Evolutionary conservation across 2,113 vertebrate genomes (phyloP), one percentile per base, ranked within the genome.

Genomic region (Sigmodon hispidus): DNA sequence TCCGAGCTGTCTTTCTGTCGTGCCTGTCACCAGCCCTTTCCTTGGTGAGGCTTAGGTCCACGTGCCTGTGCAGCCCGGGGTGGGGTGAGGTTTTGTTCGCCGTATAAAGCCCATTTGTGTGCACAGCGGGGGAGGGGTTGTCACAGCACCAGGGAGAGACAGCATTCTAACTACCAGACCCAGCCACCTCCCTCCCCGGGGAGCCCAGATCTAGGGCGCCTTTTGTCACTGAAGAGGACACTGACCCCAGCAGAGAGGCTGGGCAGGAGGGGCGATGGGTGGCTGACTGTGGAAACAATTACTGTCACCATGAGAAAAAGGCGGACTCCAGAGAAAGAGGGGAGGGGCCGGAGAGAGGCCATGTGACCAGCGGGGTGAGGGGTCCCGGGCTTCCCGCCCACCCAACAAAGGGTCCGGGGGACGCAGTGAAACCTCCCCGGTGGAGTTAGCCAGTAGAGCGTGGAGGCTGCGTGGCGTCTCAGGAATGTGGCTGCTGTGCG

Each of bases 41-140:
- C 96, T 94, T 76, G 43, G 91, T 85, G 94, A 94, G 95, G 96
- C 93, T 86, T 36, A 77, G 90, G 87, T 93, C 97, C 97, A 97
- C 96, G 95, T 96, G 97, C 95, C 90, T 96, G 69, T 67, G 95
- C 70, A 94, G 88, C 88, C 77, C 40, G 79, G 89, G 61, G 72
- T 43, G 43, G 83, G 69, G 72, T 80, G 80, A 17, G 81, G 91
- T 88, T 92, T 94, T 96, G 97, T 97, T 96, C 93, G 95, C 92
- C 50, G 93, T 52, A 97, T 97, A 97, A 98, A 97, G 97, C 96
- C 85, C 96, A 88, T 97, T 97, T 98, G 97, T 98, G 77, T 97
- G 96, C 92, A 76, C 91, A 73, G 96, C 0, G 92, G 97, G 97
- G 97, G 97, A 96, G 94, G 97, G 97, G 96, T 91, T 70, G 19